A percentile compares a stretch with the other conserved stretches of the same genome.
Conservation (phyloP, 2,113 vertebrate genomes). For the Austrofundulus limnaeus region DNA sequence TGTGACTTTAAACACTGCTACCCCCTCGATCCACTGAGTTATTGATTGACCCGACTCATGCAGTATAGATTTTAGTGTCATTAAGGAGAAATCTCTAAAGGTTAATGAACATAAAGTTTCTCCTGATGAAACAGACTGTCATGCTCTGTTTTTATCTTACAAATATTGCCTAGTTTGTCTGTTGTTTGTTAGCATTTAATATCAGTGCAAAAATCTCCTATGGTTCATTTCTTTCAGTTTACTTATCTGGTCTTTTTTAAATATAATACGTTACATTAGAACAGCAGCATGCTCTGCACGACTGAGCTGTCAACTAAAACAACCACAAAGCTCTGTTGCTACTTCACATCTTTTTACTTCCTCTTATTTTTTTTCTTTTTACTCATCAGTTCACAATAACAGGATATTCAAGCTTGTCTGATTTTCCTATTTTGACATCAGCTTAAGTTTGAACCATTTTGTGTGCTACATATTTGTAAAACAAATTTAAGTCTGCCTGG, state of each 20-base stretch:
- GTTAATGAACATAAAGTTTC: slow-evolving; percentile 32
- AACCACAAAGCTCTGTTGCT: slow-evolving; percentile 6
- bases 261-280: too few relatives aligned
- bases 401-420: not conserved
- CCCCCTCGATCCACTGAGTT: slow-evolving; percentile 24
- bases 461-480: not conserved
- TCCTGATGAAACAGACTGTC: slow-evolving; percentile 32
- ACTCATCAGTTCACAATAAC: not conserved
- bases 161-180: not conserved
- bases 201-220: not conserved
- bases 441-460: not conserved
- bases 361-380: slow-evolving; percentile 13
- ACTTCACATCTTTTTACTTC: slow-evolving; percentile 42
- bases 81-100: slow-evolving; percentile 25
- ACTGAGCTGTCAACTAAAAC: slow-evolving; percentile 33
- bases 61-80: slow-evolving; percentile 45
- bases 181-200: slow-evolving; percentile 17
- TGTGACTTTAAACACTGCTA: slow-evolving; percentile 10
- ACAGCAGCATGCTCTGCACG: slow-evolving; percentile 39
- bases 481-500: not conserved
- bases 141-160: slow-evolving; percentile 11
- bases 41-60: slow-evolving; percentile 49
- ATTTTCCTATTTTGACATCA: slow-evolving; percentile 5
- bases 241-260: slow-evolving; percentile 11
- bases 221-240: slow-evolving; percentile 4